Evolutionary conservation across 2,888 invertebrate genomes (phyloP).

Genomic region (Hypsopygia costalis): DNA sequence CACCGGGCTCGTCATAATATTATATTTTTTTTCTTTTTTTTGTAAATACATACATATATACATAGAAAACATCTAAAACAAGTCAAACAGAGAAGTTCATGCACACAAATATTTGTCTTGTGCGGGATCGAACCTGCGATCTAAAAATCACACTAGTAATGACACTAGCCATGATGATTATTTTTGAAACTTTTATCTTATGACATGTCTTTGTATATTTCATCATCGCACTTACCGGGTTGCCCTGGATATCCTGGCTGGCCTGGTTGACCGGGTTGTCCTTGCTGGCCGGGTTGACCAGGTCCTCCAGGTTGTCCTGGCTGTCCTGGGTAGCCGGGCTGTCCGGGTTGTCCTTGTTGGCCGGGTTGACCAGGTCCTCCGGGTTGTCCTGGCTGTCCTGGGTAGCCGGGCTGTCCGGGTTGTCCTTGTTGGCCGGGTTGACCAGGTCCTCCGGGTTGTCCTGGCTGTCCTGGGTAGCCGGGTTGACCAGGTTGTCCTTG

Average conservation of each 20-base stretch:
- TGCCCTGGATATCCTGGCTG: neutral
- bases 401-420: slow-evolving; percentile 39
- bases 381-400: slow-evolving; percentile 50
- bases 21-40: no score
- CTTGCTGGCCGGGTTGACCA: slow-evolving; percentile 8
- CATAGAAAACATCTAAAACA: no score
- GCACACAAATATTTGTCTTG: no score
- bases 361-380: slow-evolving; percentile 64
- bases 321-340: slow-evolving; percentile 27
- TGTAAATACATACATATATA: no score
- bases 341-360: slow-evolving; percentile 44
- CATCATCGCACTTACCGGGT: no score
- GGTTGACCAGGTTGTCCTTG: slow-evolving; percentile 27
- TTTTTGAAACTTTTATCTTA: no score
- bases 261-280: slow-evolving; percentile 12
- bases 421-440: slow-evolving; percentile 17
- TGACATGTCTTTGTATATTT: no score
- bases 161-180: no score
- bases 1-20: no score
- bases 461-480: slow-evolving; percentile 36
- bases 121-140: no score
- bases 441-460: slow-evolving; percentile 25
- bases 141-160: no score
- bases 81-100: no score
- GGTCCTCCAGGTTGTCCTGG: slow-evolving; percentile 27